Conservation (phyloP, 1,140 invertebrate species). For the Neoseiulus cucumeris region DNA sequence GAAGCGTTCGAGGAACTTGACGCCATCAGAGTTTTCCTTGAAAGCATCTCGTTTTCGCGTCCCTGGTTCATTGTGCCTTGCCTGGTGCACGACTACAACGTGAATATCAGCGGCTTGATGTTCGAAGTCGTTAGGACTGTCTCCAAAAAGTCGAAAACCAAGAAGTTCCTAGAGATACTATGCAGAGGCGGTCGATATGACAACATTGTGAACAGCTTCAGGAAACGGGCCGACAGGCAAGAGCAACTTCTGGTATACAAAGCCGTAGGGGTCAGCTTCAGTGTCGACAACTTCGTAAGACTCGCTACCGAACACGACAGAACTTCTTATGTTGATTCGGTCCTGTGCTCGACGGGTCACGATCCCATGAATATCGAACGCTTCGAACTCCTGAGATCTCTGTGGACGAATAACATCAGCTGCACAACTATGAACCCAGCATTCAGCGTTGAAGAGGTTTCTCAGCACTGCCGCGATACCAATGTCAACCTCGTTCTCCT, state of each 20-base stretch:
- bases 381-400: conserved; percentile 35
- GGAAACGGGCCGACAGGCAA: conserved; percentile 16
- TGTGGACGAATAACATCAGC: conserved; percentile 37
- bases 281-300: conserved; percentile 42
- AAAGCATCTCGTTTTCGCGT: conserved; percentile 17
- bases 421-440: conserved; percentile 32
- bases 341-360: conserved; percentile 1
- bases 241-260: conserved; percentile 27
- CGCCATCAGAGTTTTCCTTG: conserved; percentile 34
- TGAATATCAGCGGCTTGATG: conserved; percentile 43
- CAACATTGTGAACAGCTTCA: conserved; percentile 27
- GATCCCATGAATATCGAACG: conserved; percentile 39
- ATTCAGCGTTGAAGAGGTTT: conserved; percentile 40
- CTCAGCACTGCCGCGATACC: conserved; percentile 40
- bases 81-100: conserved; percentile 39
- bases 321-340: conserved; percentile 14
- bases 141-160: conserved; percentile 33
- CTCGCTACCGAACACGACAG: conserved; percentile 30
- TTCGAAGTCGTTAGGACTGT: conserved; percentile 36
- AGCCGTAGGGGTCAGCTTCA: conserved; percentile 52
- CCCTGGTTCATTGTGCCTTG: conserved; percentile 40
- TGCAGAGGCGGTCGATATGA: conserved; percentile 43
- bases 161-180: conserved; percentile 39
- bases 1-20: conserved; percentile 50
- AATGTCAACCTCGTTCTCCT: conserved; percentile 43